These are phyloP conservation scores for Zaprionus obscuricornis DNA, from an alignment of 2,888 invertebrate species.

Conservation along the genomic window DNA sequence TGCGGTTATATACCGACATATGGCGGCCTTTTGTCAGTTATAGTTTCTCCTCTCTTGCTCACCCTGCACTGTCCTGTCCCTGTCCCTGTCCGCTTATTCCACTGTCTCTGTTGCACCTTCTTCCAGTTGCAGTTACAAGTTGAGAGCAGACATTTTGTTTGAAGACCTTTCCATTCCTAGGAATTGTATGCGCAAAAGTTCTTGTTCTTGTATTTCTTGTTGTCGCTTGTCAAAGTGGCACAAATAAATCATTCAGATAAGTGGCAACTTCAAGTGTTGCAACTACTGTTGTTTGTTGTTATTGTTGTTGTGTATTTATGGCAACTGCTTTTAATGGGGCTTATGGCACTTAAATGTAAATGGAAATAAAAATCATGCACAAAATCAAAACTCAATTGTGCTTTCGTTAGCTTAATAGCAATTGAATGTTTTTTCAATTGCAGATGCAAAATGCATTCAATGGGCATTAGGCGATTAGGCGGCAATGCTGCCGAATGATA, in stretches of 20 bases:
- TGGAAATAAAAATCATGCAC: neutral
- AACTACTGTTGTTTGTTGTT: neutral
- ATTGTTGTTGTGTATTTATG: constrained; percentile 30
- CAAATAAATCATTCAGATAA: constrained; percentile 60
- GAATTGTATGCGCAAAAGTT: constrained; percentile 40
- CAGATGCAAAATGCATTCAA: constrained; percentile 30
- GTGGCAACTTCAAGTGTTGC: constrained; percentile 37
- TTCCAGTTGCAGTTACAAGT: no score
- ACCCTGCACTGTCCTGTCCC: no score
- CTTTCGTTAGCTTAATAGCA: constrained; percentile 20
- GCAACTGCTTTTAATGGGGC: constrained; percentile 31
- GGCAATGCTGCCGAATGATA: constrained; percentile 78
- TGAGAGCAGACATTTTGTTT: constrained; percentile 53
- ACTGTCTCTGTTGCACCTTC: neutral
- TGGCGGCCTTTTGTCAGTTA: constrained; percentile 51
- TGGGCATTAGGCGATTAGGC: constrained; percentile 46
- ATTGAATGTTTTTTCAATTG: constrained; percentile 28
- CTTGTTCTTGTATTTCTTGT: constrained; percentile 11
- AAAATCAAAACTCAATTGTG: no score
- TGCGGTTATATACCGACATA: constrained; percentile 54
- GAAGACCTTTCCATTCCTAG: constrained; percentile 34
- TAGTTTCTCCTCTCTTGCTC: neutral
- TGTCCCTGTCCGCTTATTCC: neutral
- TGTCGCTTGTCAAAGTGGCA: constrained; percentile 38
- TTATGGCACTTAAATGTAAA: constrained; percentile 16